Base-by-base conservation (phyloP, 2,888 invertebrate genomes). In the Papilio protenor region DNA sequence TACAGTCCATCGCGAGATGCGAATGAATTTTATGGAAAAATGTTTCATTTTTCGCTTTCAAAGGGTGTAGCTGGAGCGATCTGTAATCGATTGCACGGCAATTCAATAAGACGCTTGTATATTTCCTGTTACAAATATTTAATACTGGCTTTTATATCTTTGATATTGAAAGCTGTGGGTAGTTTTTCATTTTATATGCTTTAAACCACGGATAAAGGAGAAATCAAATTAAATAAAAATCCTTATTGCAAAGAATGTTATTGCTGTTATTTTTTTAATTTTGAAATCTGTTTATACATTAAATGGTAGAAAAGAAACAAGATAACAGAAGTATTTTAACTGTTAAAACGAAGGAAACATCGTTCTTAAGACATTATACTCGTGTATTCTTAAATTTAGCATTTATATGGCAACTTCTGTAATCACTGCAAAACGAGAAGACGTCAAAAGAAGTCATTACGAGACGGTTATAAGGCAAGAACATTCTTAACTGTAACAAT, bases 361-460 rank as follows among this genome's bases (percentile, higher is more conserved):
- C 8, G 0, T 55, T 55, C 14, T 16, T 49, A 16, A 49, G 4
- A 49, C 49, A 40, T 40, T 49, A 49, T 49, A 3, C 49, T 16
- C 6, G 88, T 90, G 90, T 90, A 88, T 88, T 89, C 90, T 91
- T 87, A 85, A 85, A 82, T 84, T 84, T 84, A 85, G 87, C 85
- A 85, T 85, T 89, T 90, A 16, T 49, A 49, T 89, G 90, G 89
- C 91, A 40, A 40, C 40, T 40, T 6, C 40, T 8, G 40, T 40
- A 89, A 91, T 88, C 89, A 88, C 87, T 88, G 85, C 83, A 84
- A 84, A 83, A 87, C 84, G 85, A 87, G 86, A 83, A 84, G 86
- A 87, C 89, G 89, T 92, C 90, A 90, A 89, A 89, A 88, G 88
- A 86, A 88, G 89, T 89, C 92, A 91, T 94, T 93, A 93, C 88